Conservation (phyloP, 1,140 invertebrate genomes). For the Drosophila mauritiana region DNA sequence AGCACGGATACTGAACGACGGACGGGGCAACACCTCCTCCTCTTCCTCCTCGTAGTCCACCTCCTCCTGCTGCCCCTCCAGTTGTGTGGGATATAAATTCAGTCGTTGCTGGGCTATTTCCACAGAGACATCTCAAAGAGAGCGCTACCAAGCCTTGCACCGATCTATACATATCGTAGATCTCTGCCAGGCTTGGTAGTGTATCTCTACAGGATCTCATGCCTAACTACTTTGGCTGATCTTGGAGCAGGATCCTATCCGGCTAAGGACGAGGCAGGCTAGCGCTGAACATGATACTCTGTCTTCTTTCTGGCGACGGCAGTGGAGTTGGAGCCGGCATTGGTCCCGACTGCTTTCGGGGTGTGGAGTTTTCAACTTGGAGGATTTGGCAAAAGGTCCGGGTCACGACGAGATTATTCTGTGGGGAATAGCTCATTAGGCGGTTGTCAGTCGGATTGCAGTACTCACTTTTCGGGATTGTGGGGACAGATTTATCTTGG, state of each 20-base stretch:
- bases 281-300: neutral
- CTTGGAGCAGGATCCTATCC: neutral
- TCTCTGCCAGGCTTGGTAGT: neutral
- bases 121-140: neutral
- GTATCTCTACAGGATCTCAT: neutral
- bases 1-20: conserved; percentile 13
- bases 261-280: neutral
- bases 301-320: conserved; percentile 1
- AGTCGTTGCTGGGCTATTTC: neutral
- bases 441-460: no score
- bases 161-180: neutral
- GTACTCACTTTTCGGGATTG: neutral
- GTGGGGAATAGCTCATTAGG: no score
- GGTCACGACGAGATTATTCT: neutral
- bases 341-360: neutral
- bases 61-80: neutral
- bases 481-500: neutral
- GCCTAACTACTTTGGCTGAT: neutral
- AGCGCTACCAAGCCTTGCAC: neutral
- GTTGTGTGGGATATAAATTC: neutral
- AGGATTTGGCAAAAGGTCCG: conserved; percentile 1
- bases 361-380: neutral
- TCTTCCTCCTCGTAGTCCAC: neutral
- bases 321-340: neutral
- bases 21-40: neutral